Evolutionary conservation across 2,113 vertebrate species (phyloP), one percentile per base, ranked within the genome.

Genomic region (Leucopsar rothschildi): DNA sequence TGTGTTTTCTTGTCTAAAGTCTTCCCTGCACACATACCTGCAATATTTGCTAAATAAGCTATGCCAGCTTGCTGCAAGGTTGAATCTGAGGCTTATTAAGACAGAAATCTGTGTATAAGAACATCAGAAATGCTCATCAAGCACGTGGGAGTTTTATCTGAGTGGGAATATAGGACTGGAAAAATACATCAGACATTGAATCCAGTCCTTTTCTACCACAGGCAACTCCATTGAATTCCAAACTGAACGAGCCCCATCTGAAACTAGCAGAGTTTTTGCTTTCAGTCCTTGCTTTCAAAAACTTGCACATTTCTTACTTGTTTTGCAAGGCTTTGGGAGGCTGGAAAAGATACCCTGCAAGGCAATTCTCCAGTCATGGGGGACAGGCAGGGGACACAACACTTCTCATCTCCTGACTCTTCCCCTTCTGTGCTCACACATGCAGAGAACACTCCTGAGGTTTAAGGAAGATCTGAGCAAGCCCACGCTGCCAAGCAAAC

Each of bases 401-500:
- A 28, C 40, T 49, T 88, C 72, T 75, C 50, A 11, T 37, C 68
- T 40, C 50, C 69, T 29, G 50, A 57, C 61, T 91, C 57, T 75
- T 79, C 40, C 69, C 83, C 57, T 56, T 60, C 79, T 93, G 80
- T 42, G 80, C 83, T 84, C 72, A 84, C 80, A 90, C 57, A 95
- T 68, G 80, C 15, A 0, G 65, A 92, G 90, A 88, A 71, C 72
- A 15, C 72, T 95, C 93, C 81, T 85, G 87, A 95, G 82, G 90
- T 83, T 93, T 82, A 79, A 93, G 79, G 59, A 49, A 86, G 66
- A 86, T 85, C 81, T 85, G 92, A 93, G 66, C 49, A 49, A 96
- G 57, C 76, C 85, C 87, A 90, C n/a, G 1, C 82, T 90, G 87
- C 88, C 88, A 92, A 95, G 87, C 82, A 88, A 92, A 94, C 82